Evolutionary conservation across 37 sponge, comb jelly and placozoan genomes (phyloP), one percentile per base, ranked within the genome.

Genomic region (Beroe forskalii): DNA sequence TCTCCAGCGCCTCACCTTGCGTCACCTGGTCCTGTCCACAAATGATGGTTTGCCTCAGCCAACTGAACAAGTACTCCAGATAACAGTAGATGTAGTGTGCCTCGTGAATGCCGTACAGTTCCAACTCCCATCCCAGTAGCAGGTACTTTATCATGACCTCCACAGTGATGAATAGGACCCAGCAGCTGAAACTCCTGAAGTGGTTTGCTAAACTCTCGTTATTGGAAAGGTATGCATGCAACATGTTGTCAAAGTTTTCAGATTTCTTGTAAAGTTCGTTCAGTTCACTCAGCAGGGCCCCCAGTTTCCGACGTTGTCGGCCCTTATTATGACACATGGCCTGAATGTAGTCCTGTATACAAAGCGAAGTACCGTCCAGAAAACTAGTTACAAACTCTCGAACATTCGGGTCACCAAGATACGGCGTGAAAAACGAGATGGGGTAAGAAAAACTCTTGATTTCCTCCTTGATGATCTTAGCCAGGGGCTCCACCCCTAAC

Each of bases 81-180:
- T 97, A 97, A 95, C 97, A 97, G 92, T 94, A 94, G 22, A 95
- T 91, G 76, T 95, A 93, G 92, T 97, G 96, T 30, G 89, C 64
- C 93, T 97, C 97, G 61, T 91, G 93, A 0, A 94, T 92, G 27
- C 94, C 94, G 92, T 95, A 97, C 60, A 97, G 92, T 32, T 95
- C 90, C 61, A 92, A 93, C 90, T 95, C 96, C 48, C 94, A 94
- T n/a, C 96, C 97, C 35, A 97, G 91, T 22, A 91, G 60, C 39
- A 97, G 31, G 86, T 92, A 97, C 62, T 97, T 95, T 23, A 92
- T 90, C 95, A 97, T 95, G 24, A 97, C 62, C 86, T 80, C 86
- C 1, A 80, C 55, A 24, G 55, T 80, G 24, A 80, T 41, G 27
- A 80, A 80, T 1, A 80, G 55, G 30, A 80, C 86, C 55, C 55